Conservation (phyloP, 1,140 invertebrate species). For the Lycorma delicatula region DNA sequence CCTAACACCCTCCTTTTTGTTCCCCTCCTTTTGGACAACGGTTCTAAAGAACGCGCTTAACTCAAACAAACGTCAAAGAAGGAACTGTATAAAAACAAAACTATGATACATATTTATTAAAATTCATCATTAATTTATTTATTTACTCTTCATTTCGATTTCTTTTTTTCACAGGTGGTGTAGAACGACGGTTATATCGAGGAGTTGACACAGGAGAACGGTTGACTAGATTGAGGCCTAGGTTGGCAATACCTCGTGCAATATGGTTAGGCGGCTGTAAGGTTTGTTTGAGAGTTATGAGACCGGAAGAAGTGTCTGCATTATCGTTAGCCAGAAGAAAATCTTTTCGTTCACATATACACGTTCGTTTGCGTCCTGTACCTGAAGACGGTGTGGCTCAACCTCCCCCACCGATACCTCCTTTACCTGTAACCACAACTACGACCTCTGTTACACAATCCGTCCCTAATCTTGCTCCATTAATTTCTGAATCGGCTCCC, state of each 20-base stretch:
- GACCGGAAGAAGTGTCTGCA: conserved; percentile 16
- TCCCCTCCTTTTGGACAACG: no score
- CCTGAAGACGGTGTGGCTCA: no score
- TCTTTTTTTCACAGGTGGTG: conserved; percentile 28
- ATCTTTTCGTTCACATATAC: conserved; percentile 29
- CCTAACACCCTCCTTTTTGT: no score
- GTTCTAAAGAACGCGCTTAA: no score
- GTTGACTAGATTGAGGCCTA: conserved; percentile 33
- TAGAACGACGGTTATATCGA: conserved; percentile 38
- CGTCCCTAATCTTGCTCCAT: neutral
- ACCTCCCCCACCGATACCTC: conserved; percentile 5
- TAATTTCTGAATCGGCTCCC: neutral
- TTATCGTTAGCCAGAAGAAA: conserved; percentile 21
- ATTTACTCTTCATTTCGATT: neutral
- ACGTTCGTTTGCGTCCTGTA: conserved; percentile 22
- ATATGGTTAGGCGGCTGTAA: conserved; percentile 20
- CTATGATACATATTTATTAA: no score
- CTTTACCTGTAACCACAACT: neutral
- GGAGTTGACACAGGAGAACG: conserved; percentile 40
- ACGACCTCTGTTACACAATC: neutral
- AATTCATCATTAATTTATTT: neutral
- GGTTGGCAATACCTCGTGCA: conserved; percentile 16
- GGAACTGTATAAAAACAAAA: no score
- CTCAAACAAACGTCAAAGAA: no score
- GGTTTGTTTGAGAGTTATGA: conserved; percentile 20